These are phyloP conservation scores for Portevinia maculata DNA, from an alignment of 2,888 invertebrate genomes.

Conservation along the genomic window DNA sequence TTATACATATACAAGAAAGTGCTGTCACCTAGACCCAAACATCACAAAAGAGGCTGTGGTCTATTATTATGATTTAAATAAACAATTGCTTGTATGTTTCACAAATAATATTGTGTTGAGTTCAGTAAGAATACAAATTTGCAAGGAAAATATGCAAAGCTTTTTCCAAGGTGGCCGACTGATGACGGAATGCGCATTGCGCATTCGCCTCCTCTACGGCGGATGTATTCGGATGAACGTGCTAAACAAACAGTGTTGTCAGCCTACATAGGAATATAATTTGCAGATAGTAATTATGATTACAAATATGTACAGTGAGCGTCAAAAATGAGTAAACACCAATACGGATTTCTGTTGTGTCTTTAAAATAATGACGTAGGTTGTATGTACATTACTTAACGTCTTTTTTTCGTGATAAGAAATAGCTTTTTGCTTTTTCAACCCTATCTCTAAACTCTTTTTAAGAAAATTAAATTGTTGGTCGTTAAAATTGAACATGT, in stretches of 20 bases:
- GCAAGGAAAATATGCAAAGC: constrained; percentile 36
- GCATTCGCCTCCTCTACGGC: constrained; percentile 52
- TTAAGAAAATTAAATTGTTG: too few species aligned
- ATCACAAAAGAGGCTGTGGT: constrained; percentile 16
- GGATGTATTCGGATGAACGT: not conserved
- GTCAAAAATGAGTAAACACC: too few species aligned
- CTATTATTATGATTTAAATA: constrained; percentile 15
- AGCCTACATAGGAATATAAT: too few species aligned
- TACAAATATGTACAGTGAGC: too few species aligned
- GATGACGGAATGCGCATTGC: constrained; percentile 57
- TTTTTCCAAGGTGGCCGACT: constrained; percentile 43
- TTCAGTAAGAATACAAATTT: constrained; percentile 46
- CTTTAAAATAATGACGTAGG: too few species aligned
- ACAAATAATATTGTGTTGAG: constrained; percentile 5
- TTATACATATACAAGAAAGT: constrained; percentile 10
- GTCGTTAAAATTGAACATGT: too few species aligned
- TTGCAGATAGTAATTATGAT: too few species aligned
- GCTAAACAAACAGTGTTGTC: constrained; percentile 14
- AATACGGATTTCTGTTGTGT: too few species aligned
- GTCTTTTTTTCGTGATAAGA: too few species aligned
- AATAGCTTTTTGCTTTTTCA: too few species aligned
- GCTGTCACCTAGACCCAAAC: constrained; percentile 59
- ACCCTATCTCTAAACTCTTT: too few species aligned
- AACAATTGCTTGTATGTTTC: not conserved
- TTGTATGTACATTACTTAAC: too few species aligned